These are phyloP conservation scores for Medauroidea extradentata DNA, from an alignment of 1,140 invertebrate genomes.

Conservation along the genomic window DNA sequence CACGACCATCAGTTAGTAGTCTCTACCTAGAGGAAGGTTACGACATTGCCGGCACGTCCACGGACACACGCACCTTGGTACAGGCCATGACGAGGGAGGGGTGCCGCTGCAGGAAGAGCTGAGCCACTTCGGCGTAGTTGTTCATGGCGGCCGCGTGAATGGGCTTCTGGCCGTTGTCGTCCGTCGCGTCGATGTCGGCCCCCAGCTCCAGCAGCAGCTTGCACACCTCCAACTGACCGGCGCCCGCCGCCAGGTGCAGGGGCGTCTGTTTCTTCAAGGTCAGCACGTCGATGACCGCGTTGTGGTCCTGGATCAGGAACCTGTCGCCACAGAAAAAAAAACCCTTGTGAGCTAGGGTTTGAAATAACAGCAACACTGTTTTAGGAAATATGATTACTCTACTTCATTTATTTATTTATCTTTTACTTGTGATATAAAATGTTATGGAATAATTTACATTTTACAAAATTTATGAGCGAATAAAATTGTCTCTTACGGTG, in stretches of 20 bases:
- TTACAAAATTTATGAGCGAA: no score
- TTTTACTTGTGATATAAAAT: no score
- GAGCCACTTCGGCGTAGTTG: conserved; percentile 97
- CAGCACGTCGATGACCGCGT: conserved; percentile 90
- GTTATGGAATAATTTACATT: no score
- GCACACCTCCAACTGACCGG: conserved; percentile 93
- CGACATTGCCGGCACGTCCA: no score
- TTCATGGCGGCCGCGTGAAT: conserved; percentile 95
- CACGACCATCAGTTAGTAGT: no score
- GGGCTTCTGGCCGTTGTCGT: conserved; percentile 82
- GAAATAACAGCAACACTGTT: no score
- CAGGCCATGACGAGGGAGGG: conserved; percentile 91
- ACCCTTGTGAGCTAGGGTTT: no score
- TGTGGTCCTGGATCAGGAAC: conserved; percentile 89
- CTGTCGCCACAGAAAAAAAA: conserved; percentile 42
- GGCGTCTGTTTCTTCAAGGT: conserved; percentile 89
- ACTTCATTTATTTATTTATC: no score
- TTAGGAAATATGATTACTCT: no score
- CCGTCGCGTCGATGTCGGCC: conserved; percentile 94
- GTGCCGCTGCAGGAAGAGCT: conserved; percentile 93
- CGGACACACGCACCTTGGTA: conserved; percentile 67
- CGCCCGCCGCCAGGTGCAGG: conserved; percentile 82
- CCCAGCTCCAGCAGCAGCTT: conserved; percentile 89
- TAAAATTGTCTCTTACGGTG: no score
- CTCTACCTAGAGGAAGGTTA: no score